Conservation (phyloP, 2,113 vertebrate genomes). For the Nannobrachium achirus region DNA sequence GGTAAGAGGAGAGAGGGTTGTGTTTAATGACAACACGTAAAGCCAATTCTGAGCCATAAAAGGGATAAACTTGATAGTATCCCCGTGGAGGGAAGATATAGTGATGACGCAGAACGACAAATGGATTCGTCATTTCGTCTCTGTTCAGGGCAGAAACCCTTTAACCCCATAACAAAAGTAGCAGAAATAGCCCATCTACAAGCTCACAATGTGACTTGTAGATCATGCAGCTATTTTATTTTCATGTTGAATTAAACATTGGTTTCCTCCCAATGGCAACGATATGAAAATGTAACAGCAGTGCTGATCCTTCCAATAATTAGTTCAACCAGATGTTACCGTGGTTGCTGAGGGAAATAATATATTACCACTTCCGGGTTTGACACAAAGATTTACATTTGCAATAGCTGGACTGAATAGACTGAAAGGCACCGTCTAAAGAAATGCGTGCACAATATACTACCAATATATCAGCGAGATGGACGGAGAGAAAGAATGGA, state of each 20-base stretch:
- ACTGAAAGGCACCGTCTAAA: conserved; percentile 19
- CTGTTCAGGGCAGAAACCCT: conserved; percentile 25
- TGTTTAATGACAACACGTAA: conserved; percentile 54
- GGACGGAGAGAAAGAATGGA: too few species aligned
- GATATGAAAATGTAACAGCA: too few species aligned
- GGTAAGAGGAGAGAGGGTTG: too few species aligned
- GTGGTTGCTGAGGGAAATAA: too few species aligned
- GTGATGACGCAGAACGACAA: conserved; percentile 35
- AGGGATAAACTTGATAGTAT: conserved; percentile 15
- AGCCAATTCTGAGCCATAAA: conserved; percentile 36
- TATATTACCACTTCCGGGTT: too few species aligned
- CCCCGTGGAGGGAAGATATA: conserved; percentile 23
- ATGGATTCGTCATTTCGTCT: conserved; percentile 47
- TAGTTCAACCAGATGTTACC: too few species aligned
- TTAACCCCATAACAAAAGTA: conserved; percentile 27
- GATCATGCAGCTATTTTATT: too few species aligned
- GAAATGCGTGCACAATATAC: conserved; percentile 7
- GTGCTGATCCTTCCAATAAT: too few species aligned
- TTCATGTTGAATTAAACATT: too few species aligned
- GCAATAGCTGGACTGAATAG: conserved; percentile 11
- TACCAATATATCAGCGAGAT: neutral
- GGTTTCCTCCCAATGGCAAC: too few species aligned
- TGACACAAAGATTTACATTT: conserved; percentile 17
- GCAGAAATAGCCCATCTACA: conserved; percentile 14
- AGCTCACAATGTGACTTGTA: neutral